phyloP scores from a whole-genome alignment of 2,888 invertebrate genomes.

The Noctua fimbriata region DNA sequence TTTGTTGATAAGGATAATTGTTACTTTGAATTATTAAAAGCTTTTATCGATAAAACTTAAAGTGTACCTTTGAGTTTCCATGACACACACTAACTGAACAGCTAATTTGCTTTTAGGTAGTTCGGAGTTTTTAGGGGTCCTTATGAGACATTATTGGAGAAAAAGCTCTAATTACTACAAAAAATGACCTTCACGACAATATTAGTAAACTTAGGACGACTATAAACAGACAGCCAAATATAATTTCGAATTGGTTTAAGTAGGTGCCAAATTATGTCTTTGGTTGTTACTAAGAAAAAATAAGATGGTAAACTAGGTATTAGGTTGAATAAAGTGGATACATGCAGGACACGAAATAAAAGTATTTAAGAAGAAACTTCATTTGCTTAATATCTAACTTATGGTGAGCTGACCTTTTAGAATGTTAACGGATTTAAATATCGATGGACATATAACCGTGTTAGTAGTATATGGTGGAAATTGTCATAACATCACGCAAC shows the following conservation, averaged over 20 bases:
- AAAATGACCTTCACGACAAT: neutral
- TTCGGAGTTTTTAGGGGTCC: conserved; percentile 21
- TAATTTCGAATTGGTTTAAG: neutral
- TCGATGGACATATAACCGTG: conserved; percentile 10
- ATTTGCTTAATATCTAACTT: neutral
- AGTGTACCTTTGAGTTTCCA: conserved; percentile 1
- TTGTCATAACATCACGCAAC: conserved; percentile 73
- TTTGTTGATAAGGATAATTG: conserved; percentile 41
- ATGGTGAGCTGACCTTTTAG: conserved; percentile 1
- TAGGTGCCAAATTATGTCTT: neutral
- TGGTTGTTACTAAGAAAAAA: neutral
- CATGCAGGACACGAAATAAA: no score
- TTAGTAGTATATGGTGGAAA: conserved; percentile 18
- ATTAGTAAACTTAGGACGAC: neutral
- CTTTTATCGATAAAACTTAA: conserved; percentile 36
- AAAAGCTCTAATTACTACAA: neutral
- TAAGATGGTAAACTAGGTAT: neutral
- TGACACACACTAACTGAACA: neutral
- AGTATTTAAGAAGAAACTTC: neutral
- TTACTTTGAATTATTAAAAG: conserved; percentile 55
- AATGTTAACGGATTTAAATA: neutral
- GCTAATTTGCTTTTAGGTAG: conserved; percentile 21
- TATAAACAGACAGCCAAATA: neutral
- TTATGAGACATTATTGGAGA: neutral
- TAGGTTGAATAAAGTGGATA: neutral